Base-by-base conservation (phyloP, 2,797 vertebrate genomes). In the Pyrrhura leucotis region DNA sequence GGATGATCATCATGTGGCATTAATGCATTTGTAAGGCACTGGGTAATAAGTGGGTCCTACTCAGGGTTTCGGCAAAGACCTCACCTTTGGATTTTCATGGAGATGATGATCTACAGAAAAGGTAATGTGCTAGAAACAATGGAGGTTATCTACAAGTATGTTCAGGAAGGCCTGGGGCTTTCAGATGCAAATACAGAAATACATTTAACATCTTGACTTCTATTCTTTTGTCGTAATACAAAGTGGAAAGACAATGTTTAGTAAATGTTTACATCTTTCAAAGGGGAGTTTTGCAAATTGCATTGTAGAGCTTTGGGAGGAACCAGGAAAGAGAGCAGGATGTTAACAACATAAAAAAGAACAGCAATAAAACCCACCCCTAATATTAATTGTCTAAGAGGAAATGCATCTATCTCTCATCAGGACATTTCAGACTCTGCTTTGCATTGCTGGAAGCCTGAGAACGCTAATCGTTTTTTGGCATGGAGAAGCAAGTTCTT, bases 361-460 rank as follows among this genome's bases (percentile, higher is more conserved):
- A 94, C 94, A 87, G 95, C 93, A 96, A 95, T 95, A 97, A 96
- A 97, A 96, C 93, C 90, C 95, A 95, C 95, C 94, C 95, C 94
- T 96, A 93, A 90, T 96, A 96, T 96, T 96, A 96, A 96, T 97
- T 97, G 96, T 97, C 95, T 96, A 93, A 86, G 76, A 97, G 97
- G 97, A 97, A 97, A 96, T 96, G 88, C 93, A 96, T 91, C 88
- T 95, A 96, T 97, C 97, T 97, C 95, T 96, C 97, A 96, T 95
- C 97, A 97, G 96, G 88, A 96, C 73, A 80, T 95, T 90, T 95
- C 88, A 91, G 91, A 95, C 65, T 96, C 95, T 96, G 73, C 93
- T 95, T 95, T 96, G 95, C 95, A 84, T 96, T 96, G 93, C 96
- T 97, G 95, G 96, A 94, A 97, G 94, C 96, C 90, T 93, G 93